Evolutionary conservation across 2,888 invertebrate species (phyloP).

Genomic region (Hedya salicella): DNA sequence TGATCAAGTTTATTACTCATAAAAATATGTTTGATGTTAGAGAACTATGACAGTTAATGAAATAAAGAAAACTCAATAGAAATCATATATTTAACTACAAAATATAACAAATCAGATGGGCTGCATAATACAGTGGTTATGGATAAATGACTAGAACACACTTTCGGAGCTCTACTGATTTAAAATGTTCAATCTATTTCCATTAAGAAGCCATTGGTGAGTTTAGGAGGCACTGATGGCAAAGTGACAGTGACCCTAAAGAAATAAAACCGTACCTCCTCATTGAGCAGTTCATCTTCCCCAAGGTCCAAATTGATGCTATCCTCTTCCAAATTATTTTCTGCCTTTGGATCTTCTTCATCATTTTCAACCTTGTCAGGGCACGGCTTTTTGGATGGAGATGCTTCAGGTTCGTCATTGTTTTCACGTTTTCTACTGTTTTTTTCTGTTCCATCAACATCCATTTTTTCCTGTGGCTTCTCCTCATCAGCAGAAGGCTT

Average conservation of each 20-base stretch:
- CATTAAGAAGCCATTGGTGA: constrained; percentile 71
- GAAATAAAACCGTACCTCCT: constrained; percentile 88
- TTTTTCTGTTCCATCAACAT: constrained; percentile 67
- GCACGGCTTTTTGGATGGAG: constrained; percentile 71
- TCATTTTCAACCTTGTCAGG: constrained; percentile 65
- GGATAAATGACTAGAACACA: constrained; percentile 42
- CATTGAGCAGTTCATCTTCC: constrained; percentile 92
- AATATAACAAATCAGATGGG: constrained; percentile 34
- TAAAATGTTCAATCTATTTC: constrained; percentile 66
- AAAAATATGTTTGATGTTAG: constrained; percentile 51
- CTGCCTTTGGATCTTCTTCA: constrained; percentile 74
- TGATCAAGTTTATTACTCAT: constrained; percentile 6
- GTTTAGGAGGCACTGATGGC: constrained; percentile 58
- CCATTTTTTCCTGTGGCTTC: constrained; percentile 63
- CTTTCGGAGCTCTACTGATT: constrained; percentile 30
- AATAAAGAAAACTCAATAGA: constrained; percentile 53
- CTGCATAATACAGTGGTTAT: constrained; percentile 50
- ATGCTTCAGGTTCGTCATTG: constrained; percentile 69
- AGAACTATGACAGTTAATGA: constrained; percentile 57
- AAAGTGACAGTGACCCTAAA: constrained; percentile 75
- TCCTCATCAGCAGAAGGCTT: constrained; percentile 42
- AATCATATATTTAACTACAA: constrained; percentile 49
- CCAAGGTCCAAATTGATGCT: constrained; percentile 92
- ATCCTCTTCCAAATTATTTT: constrained; percentile 89
- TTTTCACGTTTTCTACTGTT: constrained; percentile 69